These are phyloP conservation scores for Spheniscus mendiculus DNA, from an alignment of 2,113 vertebrate genomes.

Conservation along the genomic window DNA sequence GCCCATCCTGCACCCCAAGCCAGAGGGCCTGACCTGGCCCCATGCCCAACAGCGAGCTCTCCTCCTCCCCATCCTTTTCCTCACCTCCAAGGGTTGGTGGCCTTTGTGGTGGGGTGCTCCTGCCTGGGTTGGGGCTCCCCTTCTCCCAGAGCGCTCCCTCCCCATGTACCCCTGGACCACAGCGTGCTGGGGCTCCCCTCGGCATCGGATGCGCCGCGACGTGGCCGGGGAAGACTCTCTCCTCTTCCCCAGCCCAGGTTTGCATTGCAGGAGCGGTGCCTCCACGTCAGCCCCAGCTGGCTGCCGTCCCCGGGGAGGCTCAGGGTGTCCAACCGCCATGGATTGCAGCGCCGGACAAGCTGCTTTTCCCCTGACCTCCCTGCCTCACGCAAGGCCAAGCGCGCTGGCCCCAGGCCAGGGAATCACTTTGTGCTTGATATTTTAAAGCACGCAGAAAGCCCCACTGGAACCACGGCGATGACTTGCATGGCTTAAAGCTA, in stretches of 20 bases:
- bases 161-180: rapidly evolving
- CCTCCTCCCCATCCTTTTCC: neutral
- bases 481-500: neutral
- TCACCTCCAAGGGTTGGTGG: neutral
- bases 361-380: neutral
- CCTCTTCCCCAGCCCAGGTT: neutral
- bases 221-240: rapidly evolving
- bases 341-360: neutral
- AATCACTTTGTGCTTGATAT: neutral
- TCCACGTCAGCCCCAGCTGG: neutral
- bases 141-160: neutral
- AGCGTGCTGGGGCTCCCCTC: neutral
- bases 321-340: neutral
- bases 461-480: neutral
- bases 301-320: neutral
- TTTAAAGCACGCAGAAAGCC: neutral
- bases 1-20: neutral
- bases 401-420: neutral
- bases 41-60: rapidly evolving
- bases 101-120: neutral
- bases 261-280: rapidly evolving
- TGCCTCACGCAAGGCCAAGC: neutral
- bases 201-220: rapidly evolving
- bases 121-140: neutral
- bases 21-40: neutral